A percentile compares a stretch with the other conserved stretches of the same genome.
Conservation (phyloP, 2,797 vertebrate species). For the Hephaestus fuliginosus region DNA sequence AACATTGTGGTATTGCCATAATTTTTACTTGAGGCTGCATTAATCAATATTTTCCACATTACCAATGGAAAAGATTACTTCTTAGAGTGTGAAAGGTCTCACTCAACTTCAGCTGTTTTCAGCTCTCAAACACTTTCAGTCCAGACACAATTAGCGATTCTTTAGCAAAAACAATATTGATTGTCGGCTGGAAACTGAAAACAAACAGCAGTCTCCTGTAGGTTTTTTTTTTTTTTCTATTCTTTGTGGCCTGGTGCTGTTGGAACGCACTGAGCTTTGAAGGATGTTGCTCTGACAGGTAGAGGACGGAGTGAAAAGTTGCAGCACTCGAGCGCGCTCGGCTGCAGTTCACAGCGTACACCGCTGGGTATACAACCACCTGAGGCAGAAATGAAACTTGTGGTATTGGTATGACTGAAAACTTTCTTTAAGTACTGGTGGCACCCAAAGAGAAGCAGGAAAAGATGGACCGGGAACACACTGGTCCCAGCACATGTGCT, state of each 20-base stretch:
- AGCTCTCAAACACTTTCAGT: no score
- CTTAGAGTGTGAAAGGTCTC: neutral
- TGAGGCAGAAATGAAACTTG: neutral
- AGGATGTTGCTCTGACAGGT: conserved; percentile 1
- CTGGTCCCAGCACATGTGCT: neutral
- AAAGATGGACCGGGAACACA: neutral
- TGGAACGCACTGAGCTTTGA: neutral
- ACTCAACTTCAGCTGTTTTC: neutral
- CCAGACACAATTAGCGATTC: no score
- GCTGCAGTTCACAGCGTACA: no score
- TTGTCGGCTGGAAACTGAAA: no score
- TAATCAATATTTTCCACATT: neutral
- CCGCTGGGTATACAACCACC: neutral
- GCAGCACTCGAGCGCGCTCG: neutral
- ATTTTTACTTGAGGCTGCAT: neutral
- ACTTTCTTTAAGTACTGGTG: neutral
- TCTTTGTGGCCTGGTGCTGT: neutral
- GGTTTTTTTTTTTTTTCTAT: no score
- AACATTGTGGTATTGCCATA: neutral
- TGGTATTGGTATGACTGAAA: neutral
- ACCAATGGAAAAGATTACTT: neutral
- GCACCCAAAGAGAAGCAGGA: neutral
- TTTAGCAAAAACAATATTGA: no score
- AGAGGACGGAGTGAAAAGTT: neutral
- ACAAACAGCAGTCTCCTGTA: no score